phyloP scores from a whole-genome alignment of 2,888 invertebrate species.

The Deladenus siricidicola region DNA sequence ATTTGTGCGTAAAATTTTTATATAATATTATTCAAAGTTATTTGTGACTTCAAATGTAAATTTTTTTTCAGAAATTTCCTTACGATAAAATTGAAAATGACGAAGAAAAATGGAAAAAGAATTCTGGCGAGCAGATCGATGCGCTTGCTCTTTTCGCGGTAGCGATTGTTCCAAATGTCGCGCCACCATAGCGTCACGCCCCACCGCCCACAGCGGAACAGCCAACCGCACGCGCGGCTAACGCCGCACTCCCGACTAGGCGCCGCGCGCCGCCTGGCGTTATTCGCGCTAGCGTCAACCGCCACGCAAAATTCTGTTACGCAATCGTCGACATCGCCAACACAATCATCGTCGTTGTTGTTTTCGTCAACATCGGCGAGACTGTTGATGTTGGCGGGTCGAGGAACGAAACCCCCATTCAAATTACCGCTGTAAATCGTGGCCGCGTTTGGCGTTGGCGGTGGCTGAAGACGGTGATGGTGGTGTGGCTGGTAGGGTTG shows the following conservation, averaged over 20 bases:
- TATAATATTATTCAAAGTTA: neutral
- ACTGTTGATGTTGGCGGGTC: too few relatives aligned
- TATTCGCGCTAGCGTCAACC: too few relatives aligned
- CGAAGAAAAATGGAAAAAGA: conserved; percentile 39
- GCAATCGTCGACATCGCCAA: too few relatives aligned
- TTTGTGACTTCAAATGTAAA: conserved; percentile 2
- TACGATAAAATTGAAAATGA: conserved; percentile 43
- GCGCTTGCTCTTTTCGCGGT: conserved; percentile 35
- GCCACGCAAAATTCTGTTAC: too few relatives aligned
- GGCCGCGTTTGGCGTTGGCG: neutral
- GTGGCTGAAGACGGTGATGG: neutral
- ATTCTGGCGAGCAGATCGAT: conserved; percentile 43
- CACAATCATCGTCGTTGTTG: too few relatives aligned
- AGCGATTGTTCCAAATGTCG: conserved; percentile 28
- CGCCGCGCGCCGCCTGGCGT: too few relatives aligned
- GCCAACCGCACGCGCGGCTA: too few relatives aligned
- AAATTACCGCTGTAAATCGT: neutral
- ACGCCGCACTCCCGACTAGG: too few relatives aligned
- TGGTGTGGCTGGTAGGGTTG: too few relatives aligned
- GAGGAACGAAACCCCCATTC: neutral
- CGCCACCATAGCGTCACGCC: conserved; percentile 32
- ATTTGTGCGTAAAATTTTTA: too few relatives aligned
- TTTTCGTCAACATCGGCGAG: too few relatives aligned
- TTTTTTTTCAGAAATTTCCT: neutral
- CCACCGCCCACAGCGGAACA: too few relatives aligned